Percentiles rank a stretch among this genome's conserved stretches.
These are phyloP conservation scores for Atherinomorus stipes DNA, from an alignment of 2,113 vertebrate genomes.

Conservation along the genomic window DNA sequence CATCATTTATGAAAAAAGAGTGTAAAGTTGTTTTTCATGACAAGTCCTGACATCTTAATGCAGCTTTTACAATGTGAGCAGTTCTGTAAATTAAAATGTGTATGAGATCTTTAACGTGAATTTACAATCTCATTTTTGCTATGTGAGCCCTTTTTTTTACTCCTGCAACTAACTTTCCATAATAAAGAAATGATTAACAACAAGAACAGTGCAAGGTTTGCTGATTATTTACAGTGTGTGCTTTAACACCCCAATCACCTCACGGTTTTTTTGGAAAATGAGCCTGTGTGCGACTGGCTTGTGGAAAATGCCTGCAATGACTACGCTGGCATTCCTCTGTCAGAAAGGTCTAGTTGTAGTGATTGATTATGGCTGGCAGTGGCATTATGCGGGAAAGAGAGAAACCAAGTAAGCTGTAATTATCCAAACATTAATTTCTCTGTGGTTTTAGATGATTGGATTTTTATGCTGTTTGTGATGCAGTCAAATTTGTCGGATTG, in stretches of 20 bases:
- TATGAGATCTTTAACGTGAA: neutral
- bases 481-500: neutral
- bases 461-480: neutral
- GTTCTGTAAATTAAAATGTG: neutral
- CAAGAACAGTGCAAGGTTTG: neutral
- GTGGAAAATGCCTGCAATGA: conserved; percentile 39
- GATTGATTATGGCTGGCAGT: conserved; percentile 10
- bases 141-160: neutral
- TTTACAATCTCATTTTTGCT: rapidly evolving
- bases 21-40: neutral
- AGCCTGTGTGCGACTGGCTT: conserved; percentile 11
- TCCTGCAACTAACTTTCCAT: neutral
- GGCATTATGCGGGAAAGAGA: neutral
- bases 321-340: conserved; percentile 15
- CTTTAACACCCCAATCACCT: no score
- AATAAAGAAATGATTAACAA: neutral
- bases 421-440: neutral
- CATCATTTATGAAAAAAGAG: neutral
- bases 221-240: neutral
- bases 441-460: neutral
- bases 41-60: neutral
- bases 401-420: neutral
- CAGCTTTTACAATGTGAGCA: neutral
- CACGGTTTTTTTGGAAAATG: neutral
- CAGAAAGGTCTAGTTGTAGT: conserved; percentile 8